Evolutionary conservation across 1,140 invertebrate genomes (phyloP).

Genomic region (Propsilocerus akamusi): DNA sequence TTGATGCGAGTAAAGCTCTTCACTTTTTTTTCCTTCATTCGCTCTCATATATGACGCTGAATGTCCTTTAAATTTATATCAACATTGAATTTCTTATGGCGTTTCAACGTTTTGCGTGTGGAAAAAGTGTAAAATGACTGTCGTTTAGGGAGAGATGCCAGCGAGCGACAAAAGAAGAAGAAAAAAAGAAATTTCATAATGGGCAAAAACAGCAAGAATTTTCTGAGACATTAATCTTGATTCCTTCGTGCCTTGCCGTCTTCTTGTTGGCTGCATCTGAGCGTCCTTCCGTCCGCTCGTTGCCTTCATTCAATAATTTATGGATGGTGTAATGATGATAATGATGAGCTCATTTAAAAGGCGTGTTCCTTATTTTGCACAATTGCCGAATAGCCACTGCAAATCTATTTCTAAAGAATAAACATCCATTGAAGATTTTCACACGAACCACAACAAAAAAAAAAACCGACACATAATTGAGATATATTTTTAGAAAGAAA

Average conservation of each 20-base stretch:
- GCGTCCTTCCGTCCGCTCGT: background rate
- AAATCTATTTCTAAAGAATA: too few relatives aligned
- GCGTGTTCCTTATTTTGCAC: too few relatives aligned
- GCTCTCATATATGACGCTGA: background rate
- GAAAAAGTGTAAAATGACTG: background rate
- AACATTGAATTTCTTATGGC: background rate
- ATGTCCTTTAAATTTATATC: background rate
- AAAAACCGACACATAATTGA: too few relatives aligned
- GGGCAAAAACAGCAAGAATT: background rate
- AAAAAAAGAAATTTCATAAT: background rate
- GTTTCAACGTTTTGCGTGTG: background rate
- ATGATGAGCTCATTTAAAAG: background rate
- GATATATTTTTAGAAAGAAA: too few relatives aligned
- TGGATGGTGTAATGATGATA: background rate
- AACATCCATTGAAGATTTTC: too few relatives aligned
- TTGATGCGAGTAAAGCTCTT: background rate
- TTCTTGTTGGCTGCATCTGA: background rate
- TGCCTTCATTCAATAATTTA: background rate
- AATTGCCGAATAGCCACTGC: too few relatives aligned
- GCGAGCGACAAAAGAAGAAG: background rate
- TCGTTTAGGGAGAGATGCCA: background rate
- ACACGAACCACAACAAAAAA: too few relatives aligned
- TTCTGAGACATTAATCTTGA: background rate
- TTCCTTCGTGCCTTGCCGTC: background rate
- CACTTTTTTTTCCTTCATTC: background rate